These are phyloP conservation scores for Lasioglossum baleicum DNA, from an alignment of 1,140 invertebrate genomes.

Conservation along the genomic window DNA sequence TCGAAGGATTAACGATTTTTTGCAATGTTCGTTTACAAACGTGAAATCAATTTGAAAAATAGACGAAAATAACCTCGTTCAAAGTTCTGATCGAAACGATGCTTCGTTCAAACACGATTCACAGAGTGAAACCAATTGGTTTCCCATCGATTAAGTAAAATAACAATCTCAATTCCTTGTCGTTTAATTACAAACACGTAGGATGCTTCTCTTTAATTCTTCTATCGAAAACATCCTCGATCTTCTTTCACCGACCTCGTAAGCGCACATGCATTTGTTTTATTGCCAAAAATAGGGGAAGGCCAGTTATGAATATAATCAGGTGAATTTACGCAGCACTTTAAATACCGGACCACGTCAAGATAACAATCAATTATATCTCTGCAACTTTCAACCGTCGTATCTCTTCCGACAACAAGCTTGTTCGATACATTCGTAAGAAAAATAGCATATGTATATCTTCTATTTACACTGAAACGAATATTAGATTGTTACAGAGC, in stretches of 20 bases:
- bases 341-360: not conserved
- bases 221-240: not conserved
- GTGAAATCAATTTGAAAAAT: not conserved
- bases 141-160: not conserved
- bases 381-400: not conserved
- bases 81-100: not conserved
- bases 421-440: conserved; percentile 22
- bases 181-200: not conserved
- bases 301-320: not conserved
- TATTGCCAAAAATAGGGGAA: not conserved
- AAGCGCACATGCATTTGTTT: not conserved
- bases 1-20: not conserved
- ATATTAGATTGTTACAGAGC: not conserved
- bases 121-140: not conserved
- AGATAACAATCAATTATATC: not conserved
- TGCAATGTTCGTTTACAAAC: too few relatives aligned
- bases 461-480: conserved; percentile 24
- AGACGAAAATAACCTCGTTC: too few relatives aligned
- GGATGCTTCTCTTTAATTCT: not conserved
- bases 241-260: not conserved
- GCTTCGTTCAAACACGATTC: not conserved
- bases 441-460: conserved; percentile 25
- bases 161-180: not conserved
- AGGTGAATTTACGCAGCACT: conserved; percentile 1
- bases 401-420: conserved; percentile 1